Evolutionary conservation across 2,113 vertebrate genomes (phyloP), one percentile per base, ranked within the genome.

Genomic region (Cottus gobio): DNA sequence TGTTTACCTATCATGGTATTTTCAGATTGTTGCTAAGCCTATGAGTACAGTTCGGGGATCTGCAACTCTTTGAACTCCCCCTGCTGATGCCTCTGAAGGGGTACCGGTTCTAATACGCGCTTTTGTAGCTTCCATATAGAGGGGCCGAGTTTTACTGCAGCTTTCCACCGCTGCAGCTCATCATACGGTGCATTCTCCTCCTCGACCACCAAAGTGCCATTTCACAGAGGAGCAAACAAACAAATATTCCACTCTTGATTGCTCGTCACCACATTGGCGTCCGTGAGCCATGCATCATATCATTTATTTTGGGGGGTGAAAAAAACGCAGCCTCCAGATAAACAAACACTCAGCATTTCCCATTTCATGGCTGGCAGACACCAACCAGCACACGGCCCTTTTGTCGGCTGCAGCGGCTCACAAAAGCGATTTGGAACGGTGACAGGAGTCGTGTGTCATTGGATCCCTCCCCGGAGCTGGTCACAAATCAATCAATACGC

Each of bases 401-500:
- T 67, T 54, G 52, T 64, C 62, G 64, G 83, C 72, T 22, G 37
- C 69, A 36, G 64, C 36, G 65, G 74, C 61, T 6, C 80, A 87
- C 83, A 77, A 82, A 86, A 90, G 67, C 77, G 54, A 67, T 85
- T 85, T 54, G 70, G 69, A 77, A 18, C 64, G 79, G 69, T 66
- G 57, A 80, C 70, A 26, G 72, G 67, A 79, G 79, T 80, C 12
- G 69, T 80, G 71, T 90, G 86, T 88, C 86, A 92, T 89, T 76
- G 85, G 90, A 90, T 88, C 82, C 72, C 83, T 73, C 77, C 71
- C 68, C 72, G 73, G 56, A 77, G 64, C 85, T 30, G 71, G 62
- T 81, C 28, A 31, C 81, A 80, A 85, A 91, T 91, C 87, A 89
- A 84, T 94, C 90, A 71, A 86, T 89, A 74, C 61, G 54, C 39